phyloP scores from a whole-genome alignment of 2,888 invertebrate genomes.

The Nebria brevicollis region DNA sequence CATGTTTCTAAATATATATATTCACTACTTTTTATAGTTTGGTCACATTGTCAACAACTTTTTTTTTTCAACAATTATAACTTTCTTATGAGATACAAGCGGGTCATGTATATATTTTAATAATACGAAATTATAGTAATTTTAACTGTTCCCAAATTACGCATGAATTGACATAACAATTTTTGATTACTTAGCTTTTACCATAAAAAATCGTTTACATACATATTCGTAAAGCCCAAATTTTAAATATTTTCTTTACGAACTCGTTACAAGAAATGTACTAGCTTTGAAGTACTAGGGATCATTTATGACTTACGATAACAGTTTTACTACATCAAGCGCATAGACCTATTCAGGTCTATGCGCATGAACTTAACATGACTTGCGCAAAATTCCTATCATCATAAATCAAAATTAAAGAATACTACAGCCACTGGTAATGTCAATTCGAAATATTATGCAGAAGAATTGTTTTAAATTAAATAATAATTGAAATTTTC shows the following conservation, averaged over 20 bases:
- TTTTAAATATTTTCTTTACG: conserved; percentile 17
- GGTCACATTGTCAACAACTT: conserved; percentile 30
- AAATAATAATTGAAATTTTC: too few relatives aligned
- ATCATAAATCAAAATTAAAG: too few relatives aligned
- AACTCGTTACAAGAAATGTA: too few relatives aligned
- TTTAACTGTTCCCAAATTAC: conserved; percentile 32
- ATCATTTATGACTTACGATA: too few relatives aligned
- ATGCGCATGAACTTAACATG: too few relatives aligned
- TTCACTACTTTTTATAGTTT: conserved; percentile 13
- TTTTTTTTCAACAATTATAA: conserved; percentile 24
- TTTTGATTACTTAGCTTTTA: not conserved
- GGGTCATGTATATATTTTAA: conserved; percentile 17
- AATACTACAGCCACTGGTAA: too few relatives aligned
- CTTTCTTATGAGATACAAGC: conserved; percentile 12
- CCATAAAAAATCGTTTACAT: not conserved
- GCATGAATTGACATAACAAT: conserved; percentile 32
- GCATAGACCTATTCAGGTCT: too few relatives aligned
- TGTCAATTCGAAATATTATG: too few relatives aligned
- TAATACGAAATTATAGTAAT: conserved; percentile 3
- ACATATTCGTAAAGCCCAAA: conserved; percentile 5
- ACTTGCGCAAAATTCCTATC: too few relatives aligned
- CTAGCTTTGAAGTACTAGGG: too few relatives aligned
- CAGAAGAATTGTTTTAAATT: too few relatives aligned
- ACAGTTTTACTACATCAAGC: too few relatives aligned
- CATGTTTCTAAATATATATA: conserved; percentile 9